Base-by-base conservation (phyloP, 1,140 invertebrate genomes). In the Pectinophora gossypiella region DNA sequence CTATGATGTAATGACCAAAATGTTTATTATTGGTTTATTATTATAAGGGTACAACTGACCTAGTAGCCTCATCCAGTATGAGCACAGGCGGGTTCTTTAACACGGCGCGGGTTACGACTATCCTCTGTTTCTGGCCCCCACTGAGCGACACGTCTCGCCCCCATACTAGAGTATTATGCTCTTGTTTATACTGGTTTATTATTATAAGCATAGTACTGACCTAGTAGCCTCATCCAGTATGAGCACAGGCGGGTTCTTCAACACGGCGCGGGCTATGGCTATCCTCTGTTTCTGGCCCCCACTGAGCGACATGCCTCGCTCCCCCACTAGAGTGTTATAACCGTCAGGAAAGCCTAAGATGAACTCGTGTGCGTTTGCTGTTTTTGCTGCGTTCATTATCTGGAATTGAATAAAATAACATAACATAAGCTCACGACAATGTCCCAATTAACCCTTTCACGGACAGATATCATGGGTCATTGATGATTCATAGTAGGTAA, bases 211-310 rank as follows among this genome's bases (percentile, higher is more conserved):
- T 23, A 23, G 22, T 23, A 38, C 47, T 60, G 51, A 95, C 94
- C 94, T 97, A 3, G 96, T 98, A 15, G 96, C 96, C 89, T 98
- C 96, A 88, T 98, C 96, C 23, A 97, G 76, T 61, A 98, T 92
- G 36, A 98, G 88, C 59, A 98, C 91, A 13, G 91, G 91, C 0
- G 96, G 97, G 72, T 96, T 93, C 87, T 97, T 97, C 0, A 98
- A 75, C 13, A 98, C 89, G 0, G 96, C 96, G 54, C 96, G 81
- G 0, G 96, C 96, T 58, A 98, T 98, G 7, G 96, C 95, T 58
- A 98, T 95, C 54, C 96, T 89, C 76, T 98, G 96, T 63, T 97
- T 95, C 82, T 98, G 96, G 0, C 96, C 96, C 2, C 96, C 96
- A 51, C 95, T 97, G 18, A 98, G 88, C 32, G 96, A 94, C n/a